Base-by-base conservation (phyloP, 2,797 vertebrate species). In the Malacoraja senta region DNA sequence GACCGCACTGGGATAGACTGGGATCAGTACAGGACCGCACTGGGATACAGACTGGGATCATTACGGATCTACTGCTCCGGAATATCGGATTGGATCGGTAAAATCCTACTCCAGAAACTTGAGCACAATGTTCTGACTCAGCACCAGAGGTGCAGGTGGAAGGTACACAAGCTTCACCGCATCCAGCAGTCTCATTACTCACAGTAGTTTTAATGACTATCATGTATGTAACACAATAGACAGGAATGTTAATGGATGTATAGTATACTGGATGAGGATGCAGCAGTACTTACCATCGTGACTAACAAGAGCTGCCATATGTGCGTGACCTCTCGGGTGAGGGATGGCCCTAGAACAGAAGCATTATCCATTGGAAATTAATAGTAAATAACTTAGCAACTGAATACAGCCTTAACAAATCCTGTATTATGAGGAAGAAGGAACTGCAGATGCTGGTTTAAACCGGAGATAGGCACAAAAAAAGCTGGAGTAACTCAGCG, bases 241-340 rank as follows among this genome's bases (percentile, higher is more conserved):
- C 71, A 74, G 19, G 15, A n/a, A 35, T 13, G n/a, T 88, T 19
- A 35, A 88, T 63, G 8, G 17, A 88, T 35, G 61, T 68, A 32
- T 63, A 35, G 68, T 32, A 35, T 35, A 68, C 35, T 68, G 63
- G 24, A 92, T 76, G 10, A 44, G 35, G 53, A 74, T 72, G 21
- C 53, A 35, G 93, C 93, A 93, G 93, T 93, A 95, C 99, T 98
- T 96, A 99, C 99, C 97, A 94, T 99, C 98, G 38, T 99, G 98
- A 96, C 97, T 99, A 93, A 99, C 97, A 1, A 99, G 97, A n/a
- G 98, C 98, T 93, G 99, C 98, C 38, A 99, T 95, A 94, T 99
- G 99, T 58, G 98, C 99, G 0, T 99, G 99, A 93, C 99, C 99
- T 96, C 98, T 97, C 80, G 98, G 98, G 93, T 99, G 99, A 24